Base-by-base conservation (phyloP, 2,113 vertebrate species). In the Trinectes maculatus region DNA sequence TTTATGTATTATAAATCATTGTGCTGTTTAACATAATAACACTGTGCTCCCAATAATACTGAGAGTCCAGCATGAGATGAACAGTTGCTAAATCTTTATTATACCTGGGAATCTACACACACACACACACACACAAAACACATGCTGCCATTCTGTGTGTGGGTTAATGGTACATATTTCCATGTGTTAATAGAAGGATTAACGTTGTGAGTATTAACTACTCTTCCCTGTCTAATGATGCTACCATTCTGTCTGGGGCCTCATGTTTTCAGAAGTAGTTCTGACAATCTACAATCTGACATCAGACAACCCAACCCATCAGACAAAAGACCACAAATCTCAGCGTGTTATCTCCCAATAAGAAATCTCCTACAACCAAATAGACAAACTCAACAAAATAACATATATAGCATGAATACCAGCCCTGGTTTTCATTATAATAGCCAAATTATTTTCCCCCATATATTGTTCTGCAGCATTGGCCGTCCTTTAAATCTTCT, bases 161-260 rank as follows among this genome's bases (percentile, higher is more conserved):
- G 55, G 31, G 62, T 74, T 86, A 85, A 88, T 80, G 53, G 78
- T 67, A 60, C 43, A 79, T 84, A 69, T 89, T 89, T 89, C 84
- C 66, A 31, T 43, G 19, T 70, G 68, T 28, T 83, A 76, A 82
- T 86, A 68, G 81, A 83, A 74, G 84, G 53, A 54, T 74, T 87
- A 87, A 89, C 80, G 75, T 77, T 87, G 55, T 79, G 67, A 85
- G 55, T 77, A 80, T 80, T 65, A 88, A 77, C 70, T 71, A 56
- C 48, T 82, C 52, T 83, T 88, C 67, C 71, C 55, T 74, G 56
- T 77, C 74, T 85, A 90, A 89, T 81, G 80, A 87, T 75, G 51
- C 53, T 28, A 69, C 69, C 73, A 81, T 67, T 77, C 68, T 82
- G 69, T 69, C 7, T 5, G 10, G 18, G 54, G 60, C 21, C 39